Conservation (phyloP, 2,113 vertebrate species). For the Pelodiscus sinensis region DNA sequence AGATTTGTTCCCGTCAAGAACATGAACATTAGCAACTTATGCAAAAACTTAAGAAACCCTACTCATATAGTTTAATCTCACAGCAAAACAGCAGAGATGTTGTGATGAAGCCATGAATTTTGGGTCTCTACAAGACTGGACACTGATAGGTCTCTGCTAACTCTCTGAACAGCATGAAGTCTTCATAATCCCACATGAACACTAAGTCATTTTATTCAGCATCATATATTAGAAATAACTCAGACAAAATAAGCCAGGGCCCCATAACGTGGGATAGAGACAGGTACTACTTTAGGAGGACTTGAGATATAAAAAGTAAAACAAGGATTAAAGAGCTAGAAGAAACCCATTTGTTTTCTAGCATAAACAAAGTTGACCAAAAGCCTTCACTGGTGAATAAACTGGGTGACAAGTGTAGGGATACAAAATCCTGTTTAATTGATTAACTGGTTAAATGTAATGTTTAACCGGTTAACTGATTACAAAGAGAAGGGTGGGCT, state of each 20-base stretch:
- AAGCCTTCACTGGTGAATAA: background rate
- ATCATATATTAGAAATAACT: background rate
- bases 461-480: too few species aligned
- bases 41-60: background rate
- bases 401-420: background rate
- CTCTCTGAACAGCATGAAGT: fast-evolving
- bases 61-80: background rate
- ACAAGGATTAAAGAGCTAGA: background rate
- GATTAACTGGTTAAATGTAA: too few species aligned
- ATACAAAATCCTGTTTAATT: too few species aligned
- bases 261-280: background rate
- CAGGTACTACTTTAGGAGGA: background rate
- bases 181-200: background rate
- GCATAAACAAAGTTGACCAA: background rate
- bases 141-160: fast-evolving
- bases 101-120: background rate
- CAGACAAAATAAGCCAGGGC: background rate
- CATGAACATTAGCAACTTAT: background rate
- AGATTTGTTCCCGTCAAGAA: background rate
- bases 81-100: background rate
- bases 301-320: background rate
- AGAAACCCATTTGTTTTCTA: background rate
- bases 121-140: background rate
- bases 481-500: too few species aligned
- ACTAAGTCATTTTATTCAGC: background rate